These are phyloP conservation scores for Scaptomyza flava DNA, from an alignment of 2,888 invertebrate species.

Conservation along the genomic window DNA sequence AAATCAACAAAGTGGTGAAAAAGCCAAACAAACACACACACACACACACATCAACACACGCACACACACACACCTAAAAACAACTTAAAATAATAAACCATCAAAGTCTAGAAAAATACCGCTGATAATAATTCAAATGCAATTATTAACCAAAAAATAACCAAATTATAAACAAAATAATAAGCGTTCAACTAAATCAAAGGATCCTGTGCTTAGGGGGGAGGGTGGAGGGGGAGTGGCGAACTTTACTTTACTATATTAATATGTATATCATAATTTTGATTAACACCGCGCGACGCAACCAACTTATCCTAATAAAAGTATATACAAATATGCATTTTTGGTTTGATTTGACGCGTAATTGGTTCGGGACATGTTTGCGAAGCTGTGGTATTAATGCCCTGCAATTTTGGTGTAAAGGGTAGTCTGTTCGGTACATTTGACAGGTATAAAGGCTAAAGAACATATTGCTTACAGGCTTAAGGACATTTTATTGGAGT, in stretches of 20 bases:
- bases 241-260: too few species aligned
- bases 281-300: constrained; percentile 51
- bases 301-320: constrained; percentile 42
- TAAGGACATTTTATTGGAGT: too few species aligned
- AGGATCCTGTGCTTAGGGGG: not conserved
- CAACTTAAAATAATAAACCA: not conserved
- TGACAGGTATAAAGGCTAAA: not conserved
- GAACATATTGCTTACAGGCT: too few species aligned
- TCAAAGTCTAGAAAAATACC: constrained; percentile 24
- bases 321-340: constrained; percentile 25
- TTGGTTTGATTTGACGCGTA: constrained; percentile 23
- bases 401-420: not conserved
- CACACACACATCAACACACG: too few species aligned
- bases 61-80: too few species aligned
- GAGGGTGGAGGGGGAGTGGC: too few species aligned
- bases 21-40: constrained; percentile 30
- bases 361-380: constrained; percentile 2
- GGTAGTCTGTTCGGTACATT: not conserved
- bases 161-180: constrained; percentile 43
- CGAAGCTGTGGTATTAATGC: constrained; percentile 12
- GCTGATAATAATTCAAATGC: constrained; percentile 48
- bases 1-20: constrained; percentile 63
- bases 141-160: constrained; percentile 47
- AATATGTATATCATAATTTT: constrained; percentile 33
- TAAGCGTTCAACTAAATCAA: constrained; percentile 16